Percentiles rank a stretch among this genome's conserved stretches.
These are phyloP conservation scores for Drosophila lowei DNA, from an alignment of 1,140 invertebrate species.

Conservation along the genomic window DNA sequence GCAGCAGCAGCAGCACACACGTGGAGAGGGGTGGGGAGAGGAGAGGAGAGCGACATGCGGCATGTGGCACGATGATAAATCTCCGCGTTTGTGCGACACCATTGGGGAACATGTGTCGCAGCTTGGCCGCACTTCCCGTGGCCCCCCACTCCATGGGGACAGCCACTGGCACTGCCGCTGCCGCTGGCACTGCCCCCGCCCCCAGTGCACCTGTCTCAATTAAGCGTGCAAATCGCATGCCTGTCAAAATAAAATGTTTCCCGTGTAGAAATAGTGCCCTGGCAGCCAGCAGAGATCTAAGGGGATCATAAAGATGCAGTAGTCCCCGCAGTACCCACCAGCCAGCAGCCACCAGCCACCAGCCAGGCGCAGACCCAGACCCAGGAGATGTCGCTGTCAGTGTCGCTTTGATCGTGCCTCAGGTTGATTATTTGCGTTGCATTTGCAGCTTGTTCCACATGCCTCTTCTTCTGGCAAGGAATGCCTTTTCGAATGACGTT, in stretches of 20 bases:
- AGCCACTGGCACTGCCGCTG: neutral
- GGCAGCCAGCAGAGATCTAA: slow-evolving; percentile 53
- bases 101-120: slow-evolving; percentile 66
- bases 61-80: slow-evolving; percentile 74
- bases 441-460: slow-evolving; percentile 23
- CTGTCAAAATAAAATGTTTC: slow-evolving; percentile 76
- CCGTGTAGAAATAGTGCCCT: slow-evolving; percentile 41
- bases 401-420: slow-evolving; percentile 67
- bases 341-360: neutral
- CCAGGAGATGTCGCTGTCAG: slow-evolving; percentile 31
- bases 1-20: slow-evolving; percentile 37
- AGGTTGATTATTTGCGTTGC: slow-evolving; percentile 61
- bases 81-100: slow-evolving; percentile 69
- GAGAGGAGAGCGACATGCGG: slow-evolving; percentile 41
- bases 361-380: slow-evolving; percentile 11
- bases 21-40: slow-evolving; percentile 32
- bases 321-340: slow-evolving; percentile 9
- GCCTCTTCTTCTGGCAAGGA: neutral
- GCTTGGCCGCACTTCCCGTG: slow-evolving; percentile 62
- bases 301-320: slow-evolving; percentile 36
- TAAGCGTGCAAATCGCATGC: slow-evolving; percentile 79
- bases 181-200: neutral
- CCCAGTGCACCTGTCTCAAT: slow-evolving; percentile 71
- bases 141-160: neutral
- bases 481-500: slow-evolving; percentile 16